Percentiles rank a stretch among this genome's conserved stretches.
Conservation (phyloP, 2,797 vertebrate species). For the Molossus alvarezi region DNA sequence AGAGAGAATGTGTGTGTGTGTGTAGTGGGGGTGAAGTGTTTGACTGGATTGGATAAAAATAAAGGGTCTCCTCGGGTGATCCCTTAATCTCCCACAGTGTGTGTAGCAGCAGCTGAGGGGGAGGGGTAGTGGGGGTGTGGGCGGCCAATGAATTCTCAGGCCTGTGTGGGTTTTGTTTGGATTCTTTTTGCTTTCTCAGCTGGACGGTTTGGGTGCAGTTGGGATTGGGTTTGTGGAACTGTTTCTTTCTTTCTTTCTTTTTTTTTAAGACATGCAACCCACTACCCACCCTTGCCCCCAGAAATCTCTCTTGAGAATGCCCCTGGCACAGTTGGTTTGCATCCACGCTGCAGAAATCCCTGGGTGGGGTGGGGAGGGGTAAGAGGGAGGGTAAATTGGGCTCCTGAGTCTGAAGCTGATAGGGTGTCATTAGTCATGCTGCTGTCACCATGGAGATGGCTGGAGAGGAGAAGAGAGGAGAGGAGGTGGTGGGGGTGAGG, state of each 20-base stretch:
- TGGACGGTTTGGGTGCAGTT: slow-evolving; percentile 85
- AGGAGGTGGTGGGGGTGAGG: slow-evolving; percentile 87
- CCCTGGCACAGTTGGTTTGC: slow-evolving; percentile 79
- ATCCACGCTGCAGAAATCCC: slow-evolving; percentile 87
- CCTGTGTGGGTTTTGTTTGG: slow-evolving; percentile 87
- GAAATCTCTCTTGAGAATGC: slow-evolving; percentile 72
- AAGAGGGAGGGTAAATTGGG: slow-evolving; percentile 66
- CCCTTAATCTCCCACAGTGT: slow-evolving; percentile 85
- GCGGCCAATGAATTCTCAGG: slow-evolving; percentile 86
- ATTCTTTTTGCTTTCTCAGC: slow-evolving; percentile 86
- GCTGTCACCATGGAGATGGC: slow-evolving; percentile 85
- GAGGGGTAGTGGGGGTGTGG: slow-evolving; percentile 82
- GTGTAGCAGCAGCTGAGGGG: slow-evolving; percentile 85
- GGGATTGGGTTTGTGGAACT: slow-evolving; percentile 82
- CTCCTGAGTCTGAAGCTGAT: slow-evolving; percentile 84
- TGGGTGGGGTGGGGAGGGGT: background rate
- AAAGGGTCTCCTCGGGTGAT: slow-evolving; percentile 85
- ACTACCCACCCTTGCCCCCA: slow-evolving; percentile 58
- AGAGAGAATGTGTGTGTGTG: background rate
- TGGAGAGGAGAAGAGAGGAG: slow-evolving; percentile 84
- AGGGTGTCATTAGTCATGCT: slow-evolving; percentile 89
- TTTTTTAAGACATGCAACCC: slow-evolving; percentile 72
- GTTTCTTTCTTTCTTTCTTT: background rate
- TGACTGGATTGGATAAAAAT: slow-evolving; percentile 85
- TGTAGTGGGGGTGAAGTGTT: slow-evolving; percentile 67